phyloP scores from a whole-genome alignment of 1,140 invertebrate genomes.

The Antheraea pernyi region DNA sequence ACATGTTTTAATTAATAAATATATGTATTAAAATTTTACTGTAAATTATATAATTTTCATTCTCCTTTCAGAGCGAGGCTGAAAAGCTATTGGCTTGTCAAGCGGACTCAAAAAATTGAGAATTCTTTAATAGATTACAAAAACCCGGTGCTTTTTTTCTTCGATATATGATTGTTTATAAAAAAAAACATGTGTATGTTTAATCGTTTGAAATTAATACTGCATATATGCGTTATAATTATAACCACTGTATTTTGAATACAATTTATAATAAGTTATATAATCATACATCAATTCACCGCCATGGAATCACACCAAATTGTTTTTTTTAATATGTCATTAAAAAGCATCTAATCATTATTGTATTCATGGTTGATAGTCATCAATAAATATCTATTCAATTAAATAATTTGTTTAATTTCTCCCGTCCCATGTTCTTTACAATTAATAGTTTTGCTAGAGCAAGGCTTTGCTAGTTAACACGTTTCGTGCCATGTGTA shows the following conservation, averaged over 20 bases:
- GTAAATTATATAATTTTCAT: too few species aligned
- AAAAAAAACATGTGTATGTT: neutral
- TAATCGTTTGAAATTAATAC: constrained; percentile 14
- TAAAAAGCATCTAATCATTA: too few species aligned
- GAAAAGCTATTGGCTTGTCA: constrained; percentile 39
- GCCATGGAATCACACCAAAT: too few species aligned
- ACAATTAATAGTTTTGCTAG: too few species aligned
- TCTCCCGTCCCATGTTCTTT: neutral
- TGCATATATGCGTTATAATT: constrained; percentile 12
- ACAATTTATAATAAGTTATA: neutral
- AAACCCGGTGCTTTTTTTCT: neutral
- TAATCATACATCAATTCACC: neutral
- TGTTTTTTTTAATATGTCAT: too few species aligned
- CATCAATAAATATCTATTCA: neutral
- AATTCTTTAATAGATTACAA: neutral
- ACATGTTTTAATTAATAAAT: too few species aligned
- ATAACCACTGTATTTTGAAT: constrained; percentile 9
- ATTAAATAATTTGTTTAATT: neutral
- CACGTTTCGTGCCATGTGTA: too few species aligned
- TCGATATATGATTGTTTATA: neutral
- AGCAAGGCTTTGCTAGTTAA: too few species aligned
- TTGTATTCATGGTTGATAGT: too few species aligned
- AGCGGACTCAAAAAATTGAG: constrained; percentile 29
- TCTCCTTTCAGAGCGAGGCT: constrained; percentile 38
- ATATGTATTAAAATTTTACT: too few species aligned